Evolutionary conservation across 2,797 vertebrate genomes (phyloP).

Genomic region (Sebastes nivosus): DNA sequence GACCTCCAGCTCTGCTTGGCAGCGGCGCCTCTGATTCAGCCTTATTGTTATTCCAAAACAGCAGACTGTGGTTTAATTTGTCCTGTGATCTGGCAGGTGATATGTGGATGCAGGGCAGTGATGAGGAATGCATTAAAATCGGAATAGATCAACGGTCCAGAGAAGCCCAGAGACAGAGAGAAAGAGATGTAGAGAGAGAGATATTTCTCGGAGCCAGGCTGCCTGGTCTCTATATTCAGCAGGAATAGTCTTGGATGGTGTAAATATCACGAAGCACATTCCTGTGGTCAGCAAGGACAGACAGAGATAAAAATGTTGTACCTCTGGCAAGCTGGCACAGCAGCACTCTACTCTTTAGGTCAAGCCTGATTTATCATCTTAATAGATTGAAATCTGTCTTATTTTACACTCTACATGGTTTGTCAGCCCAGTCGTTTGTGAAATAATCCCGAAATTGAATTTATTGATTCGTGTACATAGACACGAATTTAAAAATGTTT

Average conservation of each 20-base stretch:
- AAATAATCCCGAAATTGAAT: too few relatives aligned
- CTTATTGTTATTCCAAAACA: conserved; percentile 51
- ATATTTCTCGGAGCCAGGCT: background rate
- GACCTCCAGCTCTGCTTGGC: conserved; percentile 25
- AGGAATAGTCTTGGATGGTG: background rate
- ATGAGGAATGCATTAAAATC: conserved; percentile 36
- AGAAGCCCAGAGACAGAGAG: background rate
- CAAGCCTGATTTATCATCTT: background rate
- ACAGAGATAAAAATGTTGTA: background rate
- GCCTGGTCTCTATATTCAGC: background rate
- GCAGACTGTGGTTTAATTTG: conserved; percentile 24
- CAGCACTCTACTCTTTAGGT: background rate
- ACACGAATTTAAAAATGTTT: too few relatives aligned
- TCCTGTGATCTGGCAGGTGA: conserved; percentile 37
- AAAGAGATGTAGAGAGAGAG: background rate
- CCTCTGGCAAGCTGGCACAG: background rate
- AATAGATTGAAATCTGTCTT: background rate
- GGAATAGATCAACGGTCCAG: conserved; percentile 23
- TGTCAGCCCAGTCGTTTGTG: too few relatives aligned
- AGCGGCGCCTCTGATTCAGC: conserved; percentile 12
- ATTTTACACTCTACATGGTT: background rate
- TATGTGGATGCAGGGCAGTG: conserved; percentile 18
- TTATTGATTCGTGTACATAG: too few relatives aligned
- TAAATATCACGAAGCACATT: conserved; percentile 21
- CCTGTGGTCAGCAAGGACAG: background rate